Evolutionary conservation across 2,797 vertebrate genomes (phyloP).

Genomic region (Pelochelys cantorii): DNA sequence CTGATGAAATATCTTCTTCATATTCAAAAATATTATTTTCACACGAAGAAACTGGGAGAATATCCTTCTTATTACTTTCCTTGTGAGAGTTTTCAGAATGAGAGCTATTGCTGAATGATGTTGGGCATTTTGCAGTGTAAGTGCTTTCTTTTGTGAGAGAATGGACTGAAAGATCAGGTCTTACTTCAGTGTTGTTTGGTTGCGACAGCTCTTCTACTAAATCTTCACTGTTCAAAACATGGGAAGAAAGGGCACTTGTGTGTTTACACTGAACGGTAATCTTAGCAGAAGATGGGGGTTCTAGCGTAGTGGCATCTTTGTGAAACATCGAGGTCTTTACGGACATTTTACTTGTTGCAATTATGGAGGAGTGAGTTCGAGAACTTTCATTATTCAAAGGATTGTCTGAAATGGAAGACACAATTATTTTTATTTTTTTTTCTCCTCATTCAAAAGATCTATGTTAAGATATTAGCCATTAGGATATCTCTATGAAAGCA

Average conservation of each 20-base stretch:
- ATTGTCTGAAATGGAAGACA: slow-evolving; percentile 87
- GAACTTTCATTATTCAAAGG: slow-evolving; percentile 94
- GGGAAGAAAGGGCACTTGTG: slow-evolving; percentile 90
- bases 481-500: not conserved
- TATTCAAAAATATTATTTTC: slow-evolving; percentile 88
- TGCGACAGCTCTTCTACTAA: slow-evolving; percentile 89
- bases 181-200: slow-evolving; percentile 86
- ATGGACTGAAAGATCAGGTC: slow-evolving; percentile 88
- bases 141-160: slow-evolving; percentile 91
- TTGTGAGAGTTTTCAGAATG: slow-evolving; percentile 86
- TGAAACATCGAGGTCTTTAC: slow-evolving; percentile 91
- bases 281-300: slow-evolving; percentile 92
- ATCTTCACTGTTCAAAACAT: slow-evolving; percentile 88
- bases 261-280: slow-evolving; percentile 92
- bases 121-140: slow-evolving; percentile 91
- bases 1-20: slow-evolving; percentile 88
- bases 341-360: slow-evolving; percentile 91
- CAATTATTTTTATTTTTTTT: slow-evolving; percentile 56
- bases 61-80: slow-evolving; percentile 86
- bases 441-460: slow-evolving; percentile 7
- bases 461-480: not conserved
- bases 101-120: slow-evolving; percentile 84
- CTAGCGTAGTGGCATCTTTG: slow-evolving; percentile 88
- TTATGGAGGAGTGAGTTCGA: slow-evolving; percentile 91
- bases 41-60: slow-evolving; percentile 83